Conservation (phyloP, 1,140 invertebrate species). For the Atta texana region DNA sequence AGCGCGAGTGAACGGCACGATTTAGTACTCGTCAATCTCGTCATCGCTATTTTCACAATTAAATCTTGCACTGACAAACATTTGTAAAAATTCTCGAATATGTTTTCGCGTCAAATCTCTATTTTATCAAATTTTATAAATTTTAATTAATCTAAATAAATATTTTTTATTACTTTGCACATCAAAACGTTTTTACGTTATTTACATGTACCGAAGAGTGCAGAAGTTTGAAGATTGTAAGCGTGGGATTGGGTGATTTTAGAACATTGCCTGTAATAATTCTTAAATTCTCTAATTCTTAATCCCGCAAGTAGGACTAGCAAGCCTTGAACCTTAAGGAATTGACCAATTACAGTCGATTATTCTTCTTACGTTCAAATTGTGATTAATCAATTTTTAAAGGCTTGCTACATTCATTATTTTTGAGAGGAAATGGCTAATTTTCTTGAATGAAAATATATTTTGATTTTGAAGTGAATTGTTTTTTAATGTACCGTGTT, state of each 20-base stretch:
- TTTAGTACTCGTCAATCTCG: background rate
- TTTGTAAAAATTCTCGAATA: background rate
- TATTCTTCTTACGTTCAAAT: too few relatives aligned
- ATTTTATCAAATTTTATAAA: background rate
- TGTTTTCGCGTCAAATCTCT: too few relatives aligned
- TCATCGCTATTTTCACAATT: background rate
- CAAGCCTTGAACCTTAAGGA: too few relatives aligned
- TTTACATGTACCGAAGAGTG: background rate
- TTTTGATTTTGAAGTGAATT: background rate
- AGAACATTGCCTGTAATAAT: background rate
- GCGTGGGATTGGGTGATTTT: background rate
- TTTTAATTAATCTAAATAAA: background rate
- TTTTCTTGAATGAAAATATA: background rate
- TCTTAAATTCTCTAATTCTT: background rate
- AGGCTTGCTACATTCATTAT: too few relatives aligned
- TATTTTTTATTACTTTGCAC: background rate
- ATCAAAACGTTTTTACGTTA: background rate
- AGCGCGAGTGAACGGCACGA: conserved; percentile 10
- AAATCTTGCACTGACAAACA: too few relatives aligned
- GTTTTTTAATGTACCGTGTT: background rate
- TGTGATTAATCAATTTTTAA: too few relatives aligned
- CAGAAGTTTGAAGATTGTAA: background rate
- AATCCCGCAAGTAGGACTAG: too few relatives aligned
- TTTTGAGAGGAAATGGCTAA: background rate
- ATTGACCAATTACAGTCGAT: too few relatives aligned